These are phyloP conservation scores for Lissocephala sabroskyi DNA, from an alignment of 2,888 invertebrate genomes.

Conservation along the genomic window DNA sequence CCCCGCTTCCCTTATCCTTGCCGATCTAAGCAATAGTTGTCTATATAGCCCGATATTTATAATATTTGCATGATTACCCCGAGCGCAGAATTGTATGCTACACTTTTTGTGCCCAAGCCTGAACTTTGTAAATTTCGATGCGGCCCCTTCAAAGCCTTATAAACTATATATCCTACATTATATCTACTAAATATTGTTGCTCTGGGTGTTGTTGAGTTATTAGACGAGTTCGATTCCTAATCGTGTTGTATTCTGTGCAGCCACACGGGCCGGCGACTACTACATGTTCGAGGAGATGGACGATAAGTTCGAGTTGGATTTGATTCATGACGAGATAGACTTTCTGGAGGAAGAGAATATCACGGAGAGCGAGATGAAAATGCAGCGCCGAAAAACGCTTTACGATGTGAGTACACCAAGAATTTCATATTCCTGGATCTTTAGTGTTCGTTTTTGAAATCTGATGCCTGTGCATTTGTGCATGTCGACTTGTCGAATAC, in stretches of 20 bases:
- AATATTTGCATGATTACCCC: background rate
- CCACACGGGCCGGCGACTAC: conserved; percentile 98
- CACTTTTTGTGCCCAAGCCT: conserved; percentile 23
- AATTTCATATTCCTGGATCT: too few relatives aligned
- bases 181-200: conserved; percentile 10
- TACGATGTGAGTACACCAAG: conserved; percentile 71
- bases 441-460: background rate
- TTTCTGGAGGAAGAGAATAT: conserved; percentile 67
- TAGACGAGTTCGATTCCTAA: too few relatives aligned
- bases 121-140: conserved; percentile 36
- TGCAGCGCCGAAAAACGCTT: conserved; percentile 69
- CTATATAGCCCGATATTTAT: conserved; percentile 4
- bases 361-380: conserved; percentile 69
- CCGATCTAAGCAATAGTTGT: too few relatives aligned
- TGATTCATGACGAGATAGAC: conserved; percentile 77
- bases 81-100: conserved; percentile 37
- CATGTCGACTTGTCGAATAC: background rate
- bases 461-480: conserved; percentile 23
- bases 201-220: conserved; percentile 42
- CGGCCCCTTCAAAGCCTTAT: too few relatives aligned
- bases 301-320: conserved; percentile 82
- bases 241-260: conserved; percentile 73
- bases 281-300: conserved; percentile 98
- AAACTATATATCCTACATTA: conserved; percentile 13
- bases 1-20: too few relatives aligned